Evolutionary conservation across 2,888 invertebrate genomes (phyloP).

Genomic region (Pimpla rufipes): DNA sequence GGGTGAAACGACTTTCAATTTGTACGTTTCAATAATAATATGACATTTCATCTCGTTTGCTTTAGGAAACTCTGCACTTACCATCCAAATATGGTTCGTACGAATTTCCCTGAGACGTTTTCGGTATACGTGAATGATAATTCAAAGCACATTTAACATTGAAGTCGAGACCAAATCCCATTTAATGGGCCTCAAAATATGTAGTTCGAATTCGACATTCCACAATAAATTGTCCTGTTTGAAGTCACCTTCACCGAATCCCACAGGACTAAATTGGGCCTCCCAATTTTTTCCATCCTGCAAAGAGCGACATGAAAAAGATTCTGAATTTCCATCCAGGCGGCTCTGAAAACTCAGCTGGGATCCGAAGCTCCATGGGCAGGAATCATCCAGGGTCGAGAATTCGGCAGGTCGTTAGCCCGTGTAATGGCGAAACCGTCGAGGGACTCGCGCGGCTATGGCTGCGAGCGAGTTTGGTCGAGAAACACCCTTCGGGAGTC

Average conservation of each 20-base stretch:
- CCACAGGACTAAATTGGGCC: neutral
- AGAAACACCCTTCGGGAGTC: conserved; percentile 36
- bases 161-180: too few species aligned
- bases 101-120: too few species aligned
- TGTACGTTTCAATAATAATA: too few species aligned
- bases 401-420: conserved; percentile 52
- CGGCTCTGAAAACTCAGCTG: conserved; percentile 4
- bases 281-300: neutral
- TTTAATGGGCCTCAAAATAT: neutral
- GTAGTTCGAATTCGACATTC: neutral
- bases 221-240: neutral
- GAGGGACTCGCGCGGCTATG: conserved; percentile 6
- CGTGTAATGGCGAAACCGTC: conserved; percentile 39
- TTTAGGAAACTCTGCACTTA: too few species aligned
- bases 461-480: conserved; percentile 31
- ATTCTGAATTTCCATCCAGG: conserved; percentile 2
- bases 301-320: neutral
- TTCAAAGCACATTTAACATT: too few species aligned
- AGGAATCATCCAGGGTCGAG: conserved; percentile 25
- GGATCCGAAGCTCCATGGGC: neutral
- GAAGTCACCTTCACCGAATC: neutral
- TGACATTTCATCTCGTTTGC: too few species aligned
- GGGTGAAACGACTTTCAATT: too few species aligned
- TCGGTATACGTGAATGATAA: too few species aligned
- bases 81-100: too few species aligned